These are phyloP conservation scores for Amphiprion ocellaris DNA, from an alignment of 2,113 vertebrate genomes.

Conservation along the genomic window DNA sequence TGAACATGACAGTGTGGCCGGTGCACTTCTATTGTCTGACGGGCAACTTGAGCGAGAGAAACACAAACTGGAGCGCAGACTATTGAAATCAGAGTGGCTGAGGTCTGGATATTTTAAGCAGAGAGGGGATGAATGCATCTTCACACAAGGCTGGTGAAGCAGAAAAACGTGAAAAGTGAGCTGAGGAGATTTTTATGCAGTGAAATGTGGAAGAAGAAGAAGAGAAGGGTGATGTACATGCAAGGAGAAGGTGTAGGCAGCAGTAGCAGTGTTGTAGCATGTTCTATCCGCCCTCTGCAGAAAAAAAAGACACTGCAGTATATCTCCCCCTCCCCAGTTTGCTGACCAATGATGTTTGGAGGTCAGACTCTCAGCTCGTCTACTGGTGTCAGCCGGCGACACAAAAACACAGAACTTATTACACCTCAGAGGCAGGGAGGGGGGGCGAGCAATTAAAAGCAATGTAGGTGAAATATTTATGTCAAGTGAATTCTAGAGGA, in stretches of 20 bases:
- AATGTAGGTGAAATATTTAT: conserved; percentile 6
- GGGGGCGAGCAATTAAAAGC: neutral
- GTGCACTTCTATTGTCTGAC: neutral
- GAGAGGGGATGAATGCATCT: conserved; percentile 2
- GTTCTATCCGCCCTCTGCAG: conserved; percentile 65
- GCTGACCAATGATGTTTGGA: conserved; percentile 81
- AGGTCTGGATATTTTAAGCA: conserved; percentile 15
- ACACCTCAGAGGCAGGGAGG: conserved; percentile 26
- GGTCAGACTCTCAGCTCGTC: conserved; percentile 64
- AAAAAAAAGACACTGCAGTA: conserved; percentile 68
- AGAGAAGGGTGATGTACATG: neutral
- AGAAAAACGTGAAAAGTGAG: neutral
- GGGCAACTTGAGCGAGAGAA: neutral
- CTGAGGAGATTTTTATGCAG: neutral
- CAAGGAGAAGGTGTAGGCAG: conserved; percentile 28
- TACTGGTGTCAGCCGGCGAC: conserved; percentile 44
- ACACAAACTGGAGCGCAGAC: conserved; percentile 5
- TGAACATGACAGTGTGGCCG: neutral
- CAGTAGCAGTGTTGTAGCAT: conserved; percentile 45
- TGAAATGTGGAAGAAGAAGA: neutral
- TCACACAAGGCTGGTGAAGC: neutral
- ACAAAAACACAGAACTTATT: conserved; percentile 17
- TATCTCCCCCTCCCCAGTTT: conserved; percentile 63
- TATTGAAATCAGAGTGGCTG: conserved; percentile 7
- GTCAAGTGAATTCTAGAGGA: neutral